Conservation (phyloP, 2,113 vertebrate genomes). For the Tapirus terrestris region DNA sequence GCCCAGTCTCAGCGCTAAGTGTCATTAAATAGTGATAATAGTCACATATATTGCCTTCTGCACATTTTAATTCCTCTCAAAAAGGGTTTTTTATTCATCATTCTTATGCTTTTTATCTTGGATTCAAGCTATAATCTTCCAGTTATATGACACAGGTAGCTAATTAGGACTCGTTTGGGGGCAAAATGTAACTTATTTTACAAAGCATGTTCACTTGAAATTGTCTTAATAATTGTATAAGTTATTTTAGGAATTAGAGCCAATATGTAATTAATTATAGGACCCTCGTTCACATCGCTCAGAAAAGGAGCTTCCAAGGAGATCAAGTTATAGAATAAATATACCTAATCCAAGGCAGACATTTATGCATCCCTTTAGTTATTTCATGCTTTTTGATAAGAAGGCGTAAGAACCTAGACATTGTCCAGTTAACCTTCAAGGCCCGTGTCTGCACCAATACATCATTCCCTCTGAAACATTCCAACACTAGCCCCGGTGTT, state of each 20-base stretch:
- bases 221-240: constrained; percentile 28
- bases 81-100: not conserved
- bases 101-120: not conserved
- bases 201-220: constrained; percentile 22
- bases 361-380: accelerated
- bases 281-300: not conserved
- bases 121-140: not conserved
- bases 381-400: not conserved
- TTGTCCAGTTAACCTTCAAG: too few relatives aligned
- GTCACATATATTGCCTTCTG: not conserved
- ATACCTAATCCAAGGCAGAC: not conserved
- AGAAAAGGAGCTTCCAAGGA: not conserved
- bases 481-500: accelerated
- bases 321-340: not conserved
- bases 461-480: accelerated
- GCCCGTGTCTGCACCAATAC: accelerated
- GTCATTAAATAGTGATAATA: not conserved
- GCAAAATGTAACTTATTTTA: constrained; percentile 17
- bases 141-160: not conserved
- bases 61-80: not conserved
- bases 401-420: not conserved
- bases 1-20: not conserved
- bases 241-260: constrained; percentile 17
- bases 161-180: constrained; percentile 36
- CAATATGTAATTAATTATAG: not conserved